Evolutionary conservation across 1,140 invertebrate species (phyloP).

Genomic region (Colletes latitarsis): DNA sequence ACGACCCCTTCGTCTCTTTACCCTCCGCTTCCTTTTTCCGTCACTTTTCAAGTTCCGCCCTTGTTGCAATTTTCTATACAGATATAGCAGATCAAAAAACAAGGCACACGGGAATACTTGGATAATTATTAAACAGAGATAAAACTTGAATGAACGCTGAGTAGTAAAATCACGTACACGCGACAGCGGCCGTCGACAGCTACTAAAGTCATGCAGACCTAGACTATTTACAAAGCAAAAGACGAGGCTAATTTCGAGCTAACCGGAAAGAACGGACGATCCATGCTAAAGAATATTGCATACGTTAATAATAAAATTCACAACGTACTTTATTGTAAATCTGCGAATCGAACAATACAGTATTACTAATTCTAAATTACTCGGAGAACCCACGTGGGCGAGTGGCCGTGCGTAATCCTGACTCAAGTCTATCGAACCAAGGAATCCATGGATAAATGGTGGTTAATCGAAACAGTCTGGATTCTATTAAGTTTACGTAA

Average conservation of each 20-base stretch:
- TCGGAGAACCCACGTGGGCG: constrained; percentile 10
- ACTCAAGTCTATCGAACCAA: constrained; percentile 1
- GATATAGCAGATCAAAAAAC: no score
- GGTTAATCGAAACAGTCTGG: background rate
- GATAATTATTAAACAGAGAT: no score
- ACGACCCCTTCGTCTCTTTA: background rate
- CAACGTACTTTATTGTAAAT: constrained; percentile 70
- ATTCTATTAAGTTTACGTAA: background rate
- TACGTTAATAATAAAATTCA: constrained; percentile 51
- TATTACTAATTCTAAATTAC: constrained; percentile 68
- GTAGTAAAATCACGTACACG: no score
- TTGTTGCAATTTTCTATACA: no score
- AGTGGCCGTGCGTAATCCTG: background rate
- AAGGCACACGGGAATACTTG: no score
- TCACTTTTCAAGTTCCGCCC: background rate
- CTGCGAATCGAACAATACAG: constrained; percentile 65
- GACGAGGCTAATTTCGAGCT: no score
- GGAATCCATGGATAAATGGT: background rate
- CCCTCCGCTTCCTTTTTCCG: background rate
- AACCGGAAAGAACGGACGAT: no score
- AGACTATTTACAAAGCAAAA: no score
- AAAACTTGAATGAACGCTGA: no score
- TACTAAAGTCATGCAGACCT: no score
- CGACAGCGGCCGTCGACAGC: no score
- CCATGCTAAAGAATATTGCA: background rate